These are phyloP conservation scores for Nipponia nippon DNA, from an alignment of 2,113 vertebrate species.

Conservation along the genomic window DNA sequence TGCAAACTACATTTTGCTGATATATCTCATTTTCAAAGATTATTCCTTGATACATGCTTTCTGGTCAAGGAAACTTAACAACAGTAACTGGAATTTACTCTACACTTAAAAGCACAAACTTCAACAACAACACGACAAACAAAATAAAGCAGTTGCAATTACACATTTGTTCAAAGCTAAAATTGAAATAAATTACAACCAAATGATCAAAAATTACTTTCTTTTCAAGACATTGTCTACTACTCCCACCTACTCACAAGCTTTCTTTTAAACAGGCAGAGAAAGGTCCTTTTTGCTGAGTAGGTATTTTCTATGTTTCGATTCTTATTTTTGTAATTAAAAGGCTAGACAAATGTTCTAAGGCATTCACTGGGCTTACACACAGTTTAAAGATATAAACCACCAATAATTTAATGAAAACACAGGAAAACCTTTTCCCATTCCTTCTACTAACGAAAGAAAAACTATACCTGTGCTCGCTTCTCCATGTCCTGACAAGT, in stretches of 20 bases:
- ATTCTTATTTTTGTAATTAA: background rate
- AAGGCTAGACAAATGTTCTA: background rate
- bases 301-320: background rate
- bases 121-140: background rate
- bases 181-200: background rate
- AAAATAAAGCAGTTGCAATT: background rate
- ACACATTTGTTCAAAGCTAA: background rate
- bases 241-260: background rate
- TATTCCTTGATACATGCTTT: background rate
- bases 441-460: background rate
- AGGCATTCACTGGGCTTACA: background rate
- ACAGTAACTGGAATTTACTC: background rate
- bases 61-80: background rate
- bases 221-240: background rate
- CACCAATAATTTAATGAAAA: background rate
- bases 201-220: background rate
- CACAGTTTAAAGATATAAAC: background rate
- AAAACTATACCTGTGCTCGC: constrained; percentile 82
- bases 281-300: background rate
- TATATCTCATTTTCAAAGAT: background rate
- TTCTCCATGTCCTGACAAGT: constrained; percentile 95
- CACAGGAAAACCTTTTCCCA: background rate
- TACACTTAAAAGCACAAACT: background rate
- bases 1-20: background rate
- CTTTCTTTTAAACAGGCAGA: background rate